These are phyloP conservation scores for Eucidaris tribuloides DNA, from an alignment of 35 echinoderm and acorn worm species.

Conservation along the genomic window DNA sequence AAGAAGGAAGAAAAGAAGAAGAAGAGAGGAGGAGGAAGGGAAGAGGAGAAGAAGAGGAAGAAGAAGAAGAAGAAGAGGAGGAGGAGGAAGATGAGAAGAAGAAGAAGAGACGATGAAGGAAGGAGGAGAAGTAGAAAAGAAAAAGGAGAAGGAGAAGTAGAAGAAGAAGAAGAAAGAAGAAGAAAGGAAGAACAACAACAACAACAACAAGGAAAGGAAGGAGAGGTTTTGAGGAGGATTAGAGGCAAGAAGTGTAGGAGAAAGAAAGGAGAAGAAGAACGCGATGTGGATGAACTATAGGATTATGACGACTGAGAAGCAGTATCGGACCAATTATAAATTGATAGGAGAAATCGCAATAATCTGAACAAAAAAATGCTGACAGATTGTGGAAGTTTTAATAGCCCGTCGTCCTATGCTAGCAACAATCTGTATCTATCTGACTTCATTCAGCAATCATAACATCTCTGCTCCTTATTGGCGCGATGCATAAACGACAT, in stretches of 20 bases:
- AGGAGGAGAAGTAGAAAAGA: not conserved
- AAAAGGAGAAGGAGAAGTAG: not conserved
- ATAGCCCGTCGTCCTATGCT: no score
- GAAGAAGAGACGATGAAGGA: not conserved
- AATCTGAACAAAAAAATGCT: no score
- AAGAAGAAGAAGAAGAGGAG: not conserved
- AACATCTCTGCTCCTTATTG: not conserved
- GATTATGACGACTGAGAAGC: no score
- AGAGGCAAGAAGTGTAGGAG: not conserved
- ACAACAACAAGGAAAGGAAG: not conserved
- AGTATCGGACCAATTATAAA: no score
- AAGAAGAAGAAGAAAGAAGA: not conserved
- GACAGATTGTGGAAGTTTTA: no score
- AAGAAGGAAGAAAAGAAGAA: not conserved
- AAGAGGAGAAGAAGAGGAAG: not conserved
- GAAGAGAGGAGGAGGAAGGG: not conserved
- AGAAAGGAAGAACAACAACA: not conserved
- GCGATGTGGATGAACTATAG: no score
- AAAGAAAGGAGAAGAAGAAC: not conserved
- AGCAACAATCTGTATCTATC: no score
- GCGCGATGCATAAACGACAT: not conserved
- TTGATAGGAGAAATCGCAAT: no score
- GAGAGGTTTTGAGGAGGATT: not conserved
- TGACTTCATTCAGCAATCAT: not conserved
- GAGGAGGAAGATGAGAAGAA: not conserved